phyloP scores from a whole-genome alignment of 2,113 vertebrate species.

The Neomonachus schauinslandi region DNA sequence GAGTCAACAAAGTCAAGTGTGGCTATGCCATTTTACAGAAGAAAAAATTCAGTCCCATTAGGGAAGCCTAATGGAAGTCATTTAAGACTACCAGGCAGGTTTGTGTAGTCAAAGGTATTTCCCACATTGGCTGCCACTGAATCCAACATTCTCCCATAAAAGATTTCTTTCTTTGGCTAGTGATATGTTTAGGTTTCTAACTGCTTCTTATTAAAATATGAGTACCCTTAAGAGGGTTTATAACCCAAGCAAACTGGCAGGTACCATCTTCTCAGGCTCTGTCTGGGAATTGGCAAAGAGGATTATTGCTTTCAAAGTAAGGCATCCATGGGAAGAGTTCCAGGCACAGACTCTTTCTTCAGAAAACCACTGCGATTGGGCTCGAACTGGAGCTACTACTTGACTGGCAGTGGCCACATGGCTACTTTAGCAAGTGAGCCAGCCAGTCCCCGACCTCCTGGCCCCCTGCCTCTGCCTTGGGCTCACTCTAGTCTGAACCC shows the following conservation, averaged over 20 bases:
- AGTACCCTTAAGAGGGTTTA: not conserved
- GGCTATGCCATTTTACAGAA: not conserved
- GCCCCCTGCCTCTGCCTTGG: not conserved
- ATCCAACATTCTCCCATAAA: not conserved
- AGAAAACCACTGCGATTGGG: not conserved
- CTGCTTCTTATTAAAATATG: not conserved
- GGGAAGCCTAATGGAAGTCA: not conserved
- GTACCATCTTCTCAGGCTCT: not conserved
- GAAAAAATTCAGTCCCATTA: conserved; percentile 14
- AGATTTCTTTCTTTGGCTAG: conserved; percentile 5
- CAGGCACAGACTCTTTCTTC: not conserved
- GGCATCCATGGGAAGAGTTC: not conserved
- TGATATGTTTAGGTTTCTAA: not conserved
- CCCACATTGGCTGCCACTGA: not conserved
- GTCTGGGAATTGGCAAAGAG: not conserved
- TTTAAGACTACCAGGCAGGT: not conserved
- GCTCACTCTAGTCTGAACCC: not conserved
- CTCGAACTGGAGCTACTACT: not conserved
- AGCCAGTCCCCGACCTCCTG: not conserved
- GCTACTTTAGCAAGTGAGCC: not conserved
- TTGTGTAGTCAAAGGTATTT: not conserved
- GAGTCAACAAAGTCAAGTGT: not conserved
- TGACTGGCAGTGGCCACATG: not conserved
- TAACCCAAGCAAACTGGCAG: not conserved
- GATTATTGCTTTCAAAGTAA: not conserved